These are phyloP conservation scores for Opisthocomus hoazin DNA, from an alignment of 2,113 vertebrate species.

Conservation along the genomic window DNA sequence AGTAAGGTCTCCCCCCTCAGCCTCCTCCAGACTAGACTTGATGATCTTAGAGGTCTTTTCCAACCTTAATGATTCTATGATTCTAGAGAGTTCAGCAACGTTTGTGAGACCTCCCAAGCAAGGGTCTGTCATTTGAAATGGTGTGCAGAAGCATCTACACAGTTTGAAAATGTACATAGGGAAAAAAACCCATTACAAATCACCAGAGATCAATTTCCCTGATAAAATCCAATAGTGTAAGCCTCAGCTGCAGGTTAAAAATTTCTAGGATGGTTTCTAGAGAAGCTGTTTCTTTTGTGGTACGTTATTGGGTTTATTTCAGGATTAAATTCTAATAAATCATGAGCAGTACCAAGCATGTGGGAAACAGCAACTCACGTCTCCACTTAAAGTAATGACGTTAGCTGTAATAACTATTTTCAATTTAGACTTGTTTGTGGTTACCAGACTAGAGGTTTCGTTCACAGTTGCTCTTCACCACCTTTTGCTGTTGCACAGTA, in stretches of 20 bases:
- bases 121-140: background rate
- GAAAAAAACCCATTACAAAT: background rate
- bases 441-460: background rate
- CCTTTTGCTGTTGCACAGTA: background rate
- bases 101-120: background rate
- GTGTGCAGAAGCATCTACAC: background rate
- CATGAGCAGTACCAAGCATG: background rate
- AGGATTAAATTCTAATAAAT: background rate
- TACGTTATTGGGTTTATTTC: background rate
- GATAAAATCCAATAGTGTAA: background rate
- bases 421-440: background rate
- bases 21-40: too few species aligned
- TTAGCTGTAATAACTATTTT: background rate
- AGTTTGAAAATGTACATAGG: background rate
- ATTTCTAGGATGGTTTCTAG: background rate
- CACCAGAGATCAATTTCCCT: background rate
- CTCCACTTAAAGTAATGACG: background rate
- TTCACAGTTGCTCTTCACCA: background rate
- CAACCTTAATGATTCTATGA: too few species aligned
- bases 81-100: background rate
- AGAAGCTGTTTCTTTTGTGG: background rate
- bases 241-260: background rate
- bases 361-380: background rate
- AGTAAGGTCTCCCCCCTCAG: too few species aligned
- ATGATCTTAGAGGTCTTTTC: too few species aligned